Evolutionary conservation across 2,113 vertebrate species (phyloP), one percentile per base, ranked within the genome.

Genomic region (Anoura caudifer): DNA sequence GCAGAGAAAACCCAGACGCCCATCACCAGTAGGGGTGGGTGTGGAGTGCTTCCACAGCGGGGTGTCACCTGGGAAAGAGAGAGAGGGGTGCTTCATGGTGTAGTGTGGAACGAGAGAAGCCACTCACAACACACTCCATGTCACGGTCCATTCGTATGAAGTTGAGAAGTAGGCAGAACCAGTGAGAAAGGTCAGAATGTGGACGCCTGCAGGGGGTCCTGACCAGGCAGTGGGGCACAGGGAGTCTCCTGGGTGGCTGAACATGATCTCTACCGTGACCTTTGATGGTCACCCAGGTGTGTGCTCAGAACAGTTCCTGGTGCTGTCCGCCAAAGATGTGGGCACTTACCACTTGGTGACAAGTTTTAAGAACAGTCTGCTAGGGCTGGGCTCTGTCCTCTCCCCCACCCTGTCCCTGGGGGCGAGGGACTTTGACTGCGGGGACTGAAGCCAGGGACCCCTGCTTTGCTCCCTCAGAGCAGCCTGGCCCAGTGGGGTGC

Each of bases 401-500:
- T 52, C 16, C 31, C 50, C 17, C 3, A 2, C 10, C 56, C 31
- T 9, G 22, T 10, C n/a, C 47, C 26, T 4, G 14, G 61, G 15
- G 65, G n/a, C 0, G 1, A 22, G 36, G 69, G 52, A 14, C 31
- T 33, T 14, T 12, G 86, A 45, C 52, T 43, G 5, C 31, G 20
- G 38, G 41, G n/a, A 7, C 52, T 20, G 54, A 38, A 76, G 56
- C 38, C 54, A 59, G 50, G 2, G 0, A 19, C 59, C 43, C 12
- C 1, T 0, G 70, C 24, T 38, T 77, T 41, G 50, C 13, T 3
- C 80, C 3, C 75, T 41, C 95, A 99, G 98, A 98, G 97, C 43
- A 98, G 81, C 52, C 93, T 98, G 97, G 98, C 97, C 90, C 98
- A 97, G 93, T 98, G 97, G 0, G 98, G 98, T 0, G 7, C 38